These are phyloP conservation scores for Zeugodacus cucurbitae DNA, from an alignment of 1,140 invertebrate species.

Conservation along the genomic window DNA sequence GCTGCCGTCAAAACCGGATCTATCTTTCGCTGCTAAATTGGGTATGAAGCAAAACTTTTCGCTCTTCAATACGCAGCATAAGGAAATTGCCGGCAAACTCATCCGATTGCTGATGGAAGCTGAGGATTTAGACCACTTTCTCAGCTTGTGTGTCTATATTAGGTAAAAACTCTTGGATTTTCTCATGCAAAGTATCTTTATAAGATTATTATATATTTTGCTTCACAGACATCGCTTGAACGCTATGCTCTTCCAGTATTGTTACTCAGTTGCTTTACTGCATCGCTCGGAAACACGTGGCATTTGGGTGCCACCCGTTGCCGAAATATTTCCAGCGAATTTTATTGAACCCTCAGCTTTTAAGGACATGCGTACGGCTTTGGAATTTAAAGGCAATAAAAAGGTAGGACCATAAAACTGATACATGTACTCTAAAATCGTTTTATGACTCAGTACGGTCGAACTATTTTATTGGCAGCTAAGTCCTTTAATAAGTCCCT, in stretches of 20 bases:
- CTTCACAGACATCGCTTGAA: conserved; percentile 65
- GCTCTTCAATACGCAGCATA: conserved; percentile 70
- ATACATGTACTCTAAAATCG: too few species aligned
- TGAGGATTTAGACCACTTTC: conserved; percentile 53
- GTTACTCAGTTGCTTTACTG: conserved; percentile 61
- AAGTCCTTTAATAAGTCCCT: too few species aligned
- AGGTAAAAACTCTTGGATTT: conserved; percentile 49
- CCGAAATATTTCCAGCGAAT: conserved; percentile 71
- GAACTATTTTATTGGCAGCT: too few species aligned
- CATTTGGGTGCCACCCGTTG: conserved; percentile 69
- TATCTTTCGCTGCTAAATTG: conserved; percentile 53
- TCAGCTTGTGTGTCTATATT: conserved; percentile 54
- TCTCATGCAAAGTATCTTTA: too few species aligned
- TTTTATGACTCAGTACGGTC: too few species aligned
- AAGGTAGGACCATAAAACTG: conserved; percentile 44
- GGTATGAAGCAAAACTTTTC: conserved; percentile 67
- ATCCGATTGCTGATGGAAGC: conserved; percentile 68
- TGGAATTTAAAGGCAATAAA: conserved; percentile 50
- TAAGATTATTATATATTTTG: neutral
- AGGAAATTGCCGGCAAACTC: conserved; percentile 69
- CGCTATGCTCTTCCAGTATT: conserved; percentile 66
- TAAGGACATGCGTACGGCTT: conserved; percentile 67
- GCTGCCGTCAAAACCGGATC: conserved; percentile 61
- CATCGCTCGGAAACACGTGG: conserved; percentile 68
- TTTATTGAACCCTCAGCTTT: conserved; percentile 69